Base-by-base conservation (phyloP, 2,888 invertebrate species). In the Himalopsyche tibetana region DNA sequence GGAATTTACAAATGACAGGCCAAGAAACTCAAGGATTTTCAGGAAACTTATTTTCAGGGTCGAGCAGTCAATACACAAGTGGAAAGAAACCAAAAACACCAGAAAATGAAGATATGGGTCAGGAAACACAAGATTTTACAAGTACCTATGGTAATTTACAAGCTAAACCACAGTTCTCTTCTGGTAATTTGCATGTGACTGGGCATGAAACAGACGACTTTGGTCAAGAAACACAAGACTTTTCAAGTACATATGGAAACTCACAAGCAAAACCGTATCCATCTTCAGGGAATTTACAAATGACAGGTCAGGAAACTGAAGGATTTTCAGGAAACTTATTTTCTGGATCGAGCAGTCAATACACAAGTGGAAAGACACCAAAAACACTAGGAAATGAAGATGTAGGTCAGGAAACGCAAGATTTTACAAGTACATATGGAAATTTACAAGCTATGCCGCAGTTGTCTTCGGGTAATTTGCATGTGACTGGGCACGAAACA, bases 321-420 rank as follows among this genome's bases (percentile, higher is more conserved):
- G 51, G 51, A 3, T 51, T 51, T 15, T 51, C 90, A 90, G 89
- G 89, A 88, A 55, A 87, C 88, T 56, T 51, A 51, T 51, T 51
- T 51, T 90, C 88, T 81, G 88, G 88, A 88, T 85, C 86, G 89
- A 45, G 84, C 87, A 82, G 89, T 88, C 87, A 87, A 82, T 55
- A 63, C 89, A 81, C 86, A 87, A 9, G 89, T 89, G 84, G 88
- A 90, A 88, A 89, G 87, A 42, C 15, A 51, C 51, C 51, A 51
- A 51, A 51, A 51, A 51, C 51, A 51, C 51, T 5, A 51, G 15
- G 9, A 45, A 11, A 45, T 11, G 87, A 87, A 83, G 82, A 88
- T 82, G 84, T 86, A 12, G 81, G 85, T 9, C 84, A 87, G 36
- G 89, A 90, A 63, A 87, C 89, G 0, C 63, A 63, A 56, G n/a